Evolutionary conservation across 2,113 vertebrate genomes (phyloP).

Genomic region (Macquaria australasica): DNA sequence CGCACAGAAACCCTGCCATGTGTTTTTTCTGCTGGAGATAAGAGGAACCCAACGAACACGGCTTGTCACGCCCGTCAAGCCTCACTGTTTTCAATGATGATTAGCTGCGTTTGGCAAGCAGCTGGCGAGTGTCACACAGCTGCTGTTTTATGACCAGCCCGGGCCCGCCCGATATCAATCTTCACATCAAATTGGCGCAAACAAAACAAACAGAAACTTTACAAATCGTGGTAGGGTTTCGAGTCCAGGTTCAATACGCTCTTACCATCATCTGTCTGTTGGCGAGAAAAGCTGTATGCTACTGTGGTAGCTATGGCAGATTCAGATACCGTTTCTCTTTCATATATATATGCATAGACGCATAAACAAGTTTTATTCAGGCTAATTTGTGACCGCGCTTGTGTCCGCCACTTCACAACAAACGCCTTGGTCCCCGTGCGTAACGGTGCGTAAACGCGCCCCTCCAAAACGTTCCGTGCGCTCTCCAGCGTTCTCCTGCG

Average conservation of each 20-base stretch:
- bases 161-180: no score
- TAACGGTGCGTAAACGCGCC: conserved; percentile 32
- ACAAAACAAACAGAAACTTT: neutral
- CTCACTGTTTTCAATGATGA: conserved; percentile 12
- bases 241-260: neutral
- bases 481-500: neutral
- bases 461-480: neutral
- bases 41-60: conserved; percentile 6
- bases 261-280: neutral
- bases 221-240: neutral
- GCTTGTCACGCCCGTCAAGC: conserved; percentile 5
- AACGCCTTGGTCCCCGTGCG: neutral
- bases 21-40: conserved; percentile 27
- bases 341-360: no score
- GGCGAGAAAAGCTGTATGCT: no score
- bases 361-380: neutral
- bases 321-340: neutral
- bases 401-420: neutral
- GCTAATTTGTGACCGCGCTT: neutral
- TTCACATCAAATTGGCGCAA: neutral
- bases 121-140: neutral
- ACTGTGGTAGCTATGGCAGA: neutral
- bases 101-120: conserved; percentile 7
- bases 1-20: neutral
- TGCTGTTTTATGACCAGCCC: neutral